Base-by-base conservation (phyloP, 2,797 vertebrate genomes). In the Botia kubotai region DNA sequence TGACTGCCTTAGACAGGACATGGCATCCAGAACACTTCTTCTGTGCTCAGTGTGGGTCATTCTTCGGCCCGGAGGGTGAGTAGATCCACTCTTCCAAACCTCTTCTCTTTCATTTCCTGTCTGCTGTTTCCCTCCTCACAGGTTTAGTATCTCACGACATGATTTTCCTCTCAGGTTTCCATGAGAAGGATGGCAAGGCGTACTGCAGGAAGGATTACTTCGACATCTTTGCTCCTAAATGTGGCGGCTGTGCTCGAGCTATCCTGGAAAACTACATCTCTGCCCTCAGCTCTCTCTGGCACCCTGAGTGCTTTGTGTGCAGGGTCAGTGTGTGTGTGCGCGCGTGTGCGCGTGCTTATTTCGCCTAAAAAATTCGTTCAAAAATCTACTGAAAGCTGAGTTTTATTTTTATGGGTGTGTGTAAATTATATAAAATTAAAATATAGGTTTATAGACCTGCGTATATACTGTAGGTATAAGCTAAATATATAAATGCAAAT, bases 21-120 rank as follows among this genome's bases (percentile, higher is more conserved):
- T 99, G 98, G 98, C 98, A 99, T 72, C 98, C 98, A 0, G 98
- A 99, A 86, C 98, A 99, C 86, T 99, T 99, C 89, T 99, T 99
- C 92, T 99, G 98, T 75, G 98, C 97, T 58, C 98, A 99, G 87
- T 99, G 98, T 79, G 98, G 98, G 50, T 96, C 97, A 72, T 98
- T 99, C 92, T 99, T 99, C 3, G 98, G 98, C 71, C 96, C 97
- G 0, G 98, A 99, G 90, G 98, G 96, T 95, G 93, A 48, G 87
- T 4, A 4, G n/a, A 29, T 53, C 62, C 77, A 4, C 73, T 75
- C 26, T 19, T 67, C 19, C 55, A 33, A 23, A 23, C 48, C 65
- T n/a, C 21, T 48, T 58, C 26, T 76, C 74, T 67, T 67, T 65
- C 68, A 43, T 57, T 10, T 69, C 26, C 14, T 7, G 16, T 21